A percentile compares a stretch with the other conserved stretches of the same genome.
Evolutionary conservation across 2,113 vertebrate species (phyloP).

Genomic region (Takifugu flavidus): DNA sequence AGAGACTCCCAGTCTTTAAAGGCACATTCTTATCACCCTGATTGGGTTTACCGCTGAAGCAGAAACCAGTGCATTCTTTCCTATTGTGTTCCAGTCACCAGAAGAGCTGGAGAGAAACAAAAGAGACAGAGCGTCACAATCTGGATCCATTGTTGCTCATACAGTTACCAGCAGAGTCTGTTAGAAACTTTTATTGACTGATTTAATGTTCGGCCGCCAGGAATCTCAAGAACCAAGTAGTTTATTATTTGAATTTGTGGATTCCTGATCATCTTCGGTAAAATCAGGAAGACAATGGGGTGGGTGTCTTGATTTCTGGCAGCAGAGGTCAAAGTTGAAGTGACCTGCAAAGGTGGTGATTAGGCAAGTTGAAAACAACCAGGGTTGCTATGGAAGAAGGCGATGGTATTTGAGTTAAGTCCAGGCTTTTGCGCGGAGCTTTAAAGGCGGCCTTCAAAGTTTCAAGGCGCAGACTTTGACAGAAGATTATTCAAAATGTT

Average conservation of each 20-base stretch:
- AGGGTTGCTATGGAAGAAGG: conserved; percentile 53
- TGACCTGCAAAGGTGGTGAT: conserved; percentile 51
- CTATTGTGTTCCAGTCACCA: conserved; percentile 59
- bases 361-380: conserved; percentile 45
- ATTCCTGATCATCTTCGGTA: conserved; percentile 27
- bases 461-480: conserved; percentile 22
- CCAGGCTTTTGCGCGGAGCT: conserved; percentile 27
- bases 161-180: conserved; percentile 61
- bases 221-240: conserved; percentile 42
- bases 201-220: conserved; percentile 44
- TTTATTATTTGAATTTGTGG: conserved; percentile 35
- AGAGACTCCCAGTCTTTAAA: conserved; percentile 64
- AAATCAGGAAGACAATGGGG: conserved; percentile 36
- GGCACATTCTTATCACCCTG: conserved; percentile 70
- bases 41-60: conserved; percentile 71
- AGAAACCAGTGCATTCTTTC: conserved; percentile 69
- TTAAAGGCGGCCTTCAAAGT: conserved; percentile 21
- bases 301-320: conserved; percentile 58
- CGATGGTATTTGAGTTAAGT: conserved; percentile 43
- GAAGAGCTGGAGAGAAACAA: conserved; percentile 66
- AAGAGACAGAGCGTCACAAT: conserved; percentile 47
- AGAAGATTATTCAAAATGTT: conserved; percentile 38
- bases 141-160: conserved; percentile 59
- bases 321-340: conserved; percentile 70
- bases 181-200: conserved; percentile 57